phyloP scores from a whole-genome alignment of 2,797 vertebrate genomes.

The Orestias chungarensis region DNA sequence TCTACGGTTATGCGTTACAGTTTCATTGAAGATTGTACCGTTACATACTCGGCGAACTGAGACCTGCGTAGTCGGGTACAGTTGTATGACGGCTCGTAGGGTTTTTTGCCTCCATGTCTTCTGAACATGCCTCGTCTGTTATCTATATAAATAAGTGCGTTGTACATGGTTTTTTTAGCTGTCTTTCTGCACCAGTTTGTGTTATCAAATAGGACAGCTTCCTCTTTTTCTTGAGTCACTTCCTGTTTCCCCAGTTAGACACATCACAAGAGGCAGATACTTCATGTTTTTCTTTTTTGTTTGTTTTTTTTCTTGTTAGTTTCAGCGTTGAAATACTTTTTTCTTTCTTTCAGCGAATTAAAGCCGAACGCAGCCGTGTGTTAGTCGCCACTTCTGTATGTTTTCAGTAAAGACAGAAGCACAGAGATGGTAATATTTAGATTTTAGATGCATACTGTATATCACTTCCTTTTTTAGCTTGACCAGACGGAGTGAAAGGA shows the following conservation, averaged over 20 bases:
- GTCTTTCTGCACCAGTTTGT: conserved; percentile 57
- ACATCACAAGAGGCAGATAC: conserved; percentile 39
- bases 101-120: background rate
- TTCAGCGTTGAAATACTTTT: background rate
- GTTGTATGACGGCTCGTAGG: background rate
- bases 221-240: conserved; percentile 77
- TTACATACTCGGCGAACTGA: background rate
- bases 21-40: background rate
- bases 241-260: conserved; percentile 77
- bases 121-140: conserved; percentile 23
- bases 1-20: background rate
- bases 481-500: conserved; percentile 1
- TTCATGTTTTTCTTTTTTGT: background rate
- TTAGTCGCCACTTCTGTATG: background rate
- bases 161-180: conserved; percentile 31
- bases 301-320: background rate
- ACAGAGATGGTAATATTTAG: background rate
- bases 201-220: conserved; percentile 79
- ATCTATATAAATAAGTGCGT: background rate
- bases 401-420: background rate
- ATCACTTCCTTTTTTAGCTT: background rate
- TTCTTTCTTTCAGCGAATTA: background rate
- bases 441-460: too few species aligned
- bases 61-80: background rate
- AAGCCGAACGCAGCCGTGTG: background rate